Evolutionary conservation across 2,888 invertebrate species (phyloP).

Genomic region (Rotaria magnacalcarata): DNA sequence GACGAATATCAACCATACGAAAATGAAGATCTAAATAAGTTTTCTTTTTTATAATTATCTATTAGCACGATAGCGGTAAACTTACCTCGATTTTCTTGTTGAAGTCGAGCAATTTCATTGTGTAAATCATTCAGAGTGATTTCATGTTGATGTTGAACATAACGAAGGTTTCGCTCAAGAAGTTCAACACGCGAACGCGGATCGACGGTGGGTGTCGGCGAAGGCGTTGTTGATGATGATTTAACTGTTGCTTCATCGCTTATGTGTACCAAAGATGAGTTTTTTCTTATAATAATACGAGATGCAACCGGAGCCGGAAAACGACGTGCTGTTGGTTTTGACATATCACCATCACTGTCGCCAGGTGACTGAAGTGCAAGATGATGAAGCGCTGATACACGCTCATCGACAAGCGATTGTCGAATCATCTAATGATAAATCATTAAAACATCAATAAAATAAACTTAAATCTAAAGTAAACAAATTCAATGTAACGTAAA

Average conservation of each 20-base stretch:
- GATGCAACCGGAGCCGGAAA: background rate
- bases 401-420: slow-evolving; percentile 28
- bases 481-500: background rate
- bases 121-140: background rate
- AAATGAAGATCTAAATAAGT: background rate
- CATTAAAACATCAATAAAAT: background rate
- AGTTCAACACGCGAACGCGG: background rate
- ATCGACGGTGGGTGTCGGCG: background rate
- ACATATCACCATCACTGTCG: background rate
- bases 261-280: background rate
- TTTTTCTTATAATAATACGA: background rate
- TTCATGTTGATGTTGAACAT: slow-evolving; percentile 36
- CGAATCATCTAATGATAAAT: slow-evolving; percentile 16
- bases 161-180: slow-evolving; percentile 4
- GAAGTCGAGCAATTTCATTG: slow-evolving; percentile 2
- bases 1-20: slow-evolving; percentile 1
- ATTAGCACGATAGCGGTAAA: background rate
- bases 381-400: background rate
- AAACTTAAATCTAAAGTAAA: background rate
- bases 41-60: background rate
- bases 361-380: background rate
- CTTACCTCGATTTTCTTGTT: slow-evolving; percentile 19
- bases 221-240: background rate
- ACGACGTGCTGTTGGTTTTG: background rate
- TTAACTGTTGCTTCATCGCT: background rate